phyloP scores from a whole-genome alignment of 2,888 invertebrate genomes.

The Cylindroiulus punctatus region DNA sequence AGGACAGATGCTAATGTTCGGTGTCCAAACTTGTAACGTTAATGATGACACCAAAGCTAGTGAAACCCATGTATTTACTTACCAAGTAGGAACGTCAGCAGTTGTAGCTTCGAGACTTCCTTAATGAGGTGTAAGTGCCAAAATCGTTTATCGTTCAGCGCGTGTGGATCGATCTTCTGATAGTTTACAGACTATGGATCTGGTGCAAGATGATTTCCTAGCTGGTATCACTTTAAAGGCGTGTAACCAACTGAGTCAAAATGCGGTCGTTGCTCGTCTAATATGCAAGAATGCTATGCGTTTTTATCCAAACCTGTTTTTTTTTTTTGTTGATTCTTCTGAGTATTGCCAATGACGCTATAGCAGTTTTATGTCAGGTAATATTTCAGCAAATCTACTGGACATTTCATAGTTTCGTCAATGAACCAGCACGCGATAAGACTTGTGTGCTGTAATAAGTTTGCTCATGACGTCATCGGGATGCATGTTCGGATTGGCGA shows the following conservation, averaged over 20 bases:
- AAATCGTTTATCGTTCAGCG: background rate
- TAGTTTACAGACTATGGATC: background rate
- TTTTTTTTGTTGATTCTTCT: background rate
- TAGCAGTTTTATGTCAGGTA: background rate
- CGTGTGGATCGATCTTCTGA: background rate
- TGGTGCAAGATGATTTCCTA: background rate
- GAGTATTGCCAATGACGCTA: conserved; percentile 1
- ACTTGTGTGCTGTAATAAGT: background rate
- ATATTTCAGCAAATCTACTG: background rate
- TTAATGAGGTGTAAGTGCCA: background rate
- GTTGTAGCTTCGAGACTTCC: background rate
- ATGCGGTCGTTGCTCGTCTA: background rate
- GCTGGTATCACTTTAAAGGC: background rate
- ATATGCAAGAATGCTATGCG: background rate
- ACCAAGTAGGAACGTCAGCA: background rate
- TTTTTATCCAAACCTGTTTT: background rate
- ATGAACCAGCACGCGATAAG: background rate
- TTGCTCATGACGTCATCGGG: conserved; percentile 1
- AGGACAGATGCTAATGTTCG: no score
- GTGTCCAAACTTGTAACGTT: no score
- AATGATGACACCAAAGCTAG: no score
- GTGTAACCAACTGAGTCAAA: background rate
- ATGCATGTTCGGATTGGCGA: background rate
- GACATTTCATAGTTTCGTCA: background rate
- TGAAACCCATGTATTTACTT: background rate